A percentile compares a stretch with the other conserved stretches of the same genome.
Evolutionary conservation across 2,113 vertebrate genomes (phyloP).

Genomic region (Cephalopholis sonnerati): DNA sequence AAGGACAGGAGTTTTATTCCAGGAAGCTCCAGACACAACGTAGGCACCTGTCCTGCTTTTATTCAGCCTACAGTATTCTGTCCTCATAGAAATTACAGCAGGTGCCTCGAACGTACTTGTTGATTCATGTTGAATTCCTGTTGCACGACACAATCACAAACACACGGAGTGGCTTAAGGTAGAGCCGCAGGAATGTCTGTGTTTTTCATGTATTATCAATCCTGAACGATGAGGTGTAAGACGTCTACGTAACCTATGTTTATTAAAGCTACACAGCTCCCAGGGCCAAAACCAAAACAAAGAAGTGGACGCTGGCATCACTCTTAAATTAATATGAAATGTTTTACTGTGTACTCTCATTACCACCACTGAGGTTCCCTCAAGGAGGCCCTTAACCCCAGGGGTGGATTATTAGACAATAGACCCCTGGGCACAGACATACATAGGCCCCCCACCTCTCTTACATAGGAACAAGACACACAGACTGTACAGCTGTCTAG

Average conservation of each 20-base stretch:
- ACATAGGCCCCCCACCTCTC: no score
- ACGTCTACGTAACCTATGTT: not conserved
- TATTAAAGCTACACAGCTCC: not conserved
- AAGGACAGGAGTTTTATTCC: not conserved
- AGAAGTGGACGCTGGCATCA: not conserved
- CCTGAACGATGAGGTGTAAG: conserved; percentile 25
- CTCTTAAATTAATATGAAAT: not conserved
- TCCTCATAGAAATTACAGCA: conserved; percentile 23
- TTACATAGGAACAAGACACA: no score
- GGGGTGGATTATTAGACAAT: no score
- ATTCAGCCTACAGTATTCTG: not conserved
- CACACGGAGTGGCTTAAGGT: conserved; percentile 20
- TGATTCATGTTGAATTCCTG: conserved; percentile 30
- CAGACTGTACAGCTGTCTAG: no score
- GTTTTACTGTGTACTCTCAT: not conserved
- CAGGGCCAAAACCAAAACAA: not conserved
- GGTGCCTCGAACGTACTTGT: conserved; percentile 41
- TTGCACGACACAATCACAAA: conserved; percentile 32
- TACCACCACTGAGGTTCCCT: not conserved
- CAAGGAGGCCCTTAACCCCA: no score
- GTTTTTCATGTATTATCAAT: conserved; percentile 35
- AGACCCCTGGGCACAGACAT: no score
- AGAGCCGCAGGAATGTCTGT: conserved; percentile 71
- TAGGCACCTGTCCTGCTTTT: conserved; percentile 15
- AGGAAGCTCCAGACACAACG: not conserved